Conservation (phyloP, 2,888 invertebrate species). For the Neocrepidodera transversa region DNA sequence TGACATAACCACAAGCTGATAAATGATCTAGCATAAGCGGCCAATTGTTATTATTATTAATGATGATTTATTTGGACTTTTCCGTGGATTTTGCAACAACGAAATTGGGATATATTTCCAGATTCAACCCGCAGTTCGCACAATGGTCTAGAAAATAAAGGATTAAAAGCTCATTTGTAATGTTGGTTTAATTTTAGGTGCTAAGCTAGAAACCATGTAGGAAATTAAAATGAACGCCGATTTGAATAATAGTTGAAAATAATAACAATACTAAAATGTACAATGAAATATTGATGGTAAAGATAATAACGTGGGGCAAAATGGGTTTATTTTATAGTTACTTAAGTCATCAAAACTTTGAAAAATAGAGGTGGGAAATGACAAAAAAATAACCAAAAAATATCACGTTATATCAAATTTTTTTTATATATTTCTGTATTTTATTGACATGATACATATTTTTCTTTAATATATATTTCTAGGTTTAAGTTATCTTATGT, state of each 20-base stretch:
- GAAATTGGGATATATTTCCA: conserved; percentile 13
- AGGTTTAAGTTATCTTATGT: too few species aligned
- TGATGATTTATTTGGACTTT: conserved; percentile 14
- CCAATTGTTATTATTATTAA: conserved; percentile 8
- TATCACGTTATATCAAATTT: too few species aligned
- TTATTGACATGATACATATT: too few species aligned
- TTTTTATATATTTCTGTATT: too few species aligned
- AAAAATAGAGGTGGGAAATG: too few species aligned
- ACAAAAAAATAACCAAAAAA: too few species aligned
- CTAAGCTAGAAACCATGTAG: conserved; percentile 2
- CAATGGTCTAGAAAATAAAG: conserved; percentile 4
- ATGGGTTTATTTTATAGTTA: too few species aligned
- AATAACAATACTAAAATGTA: neutral
- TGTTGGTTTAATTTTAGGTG: conserved; percentile 3
- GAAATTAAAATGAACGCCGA: conserved; percentile 4
- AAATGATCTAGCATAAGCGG: conserved; percentile 1
- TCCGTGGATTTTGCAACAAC: neutral
- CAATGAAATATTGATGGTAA: too few species aligned
- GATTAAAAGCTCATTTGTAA: neutral
- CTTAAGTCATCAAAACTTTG: too few species aligned
- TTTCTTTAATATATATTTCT: too few species aligned
- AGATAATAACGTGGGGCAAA: too few species aligned
- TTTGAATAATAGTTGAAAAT: neutral
- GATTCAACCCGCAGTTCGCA: conserved; percentile 1
- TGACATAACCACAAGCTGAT: too few species aligned